Base-by-base conservation (phyloP, 2,888 invertebrate genomes). In the Ephialtes manifestator region DNA sequence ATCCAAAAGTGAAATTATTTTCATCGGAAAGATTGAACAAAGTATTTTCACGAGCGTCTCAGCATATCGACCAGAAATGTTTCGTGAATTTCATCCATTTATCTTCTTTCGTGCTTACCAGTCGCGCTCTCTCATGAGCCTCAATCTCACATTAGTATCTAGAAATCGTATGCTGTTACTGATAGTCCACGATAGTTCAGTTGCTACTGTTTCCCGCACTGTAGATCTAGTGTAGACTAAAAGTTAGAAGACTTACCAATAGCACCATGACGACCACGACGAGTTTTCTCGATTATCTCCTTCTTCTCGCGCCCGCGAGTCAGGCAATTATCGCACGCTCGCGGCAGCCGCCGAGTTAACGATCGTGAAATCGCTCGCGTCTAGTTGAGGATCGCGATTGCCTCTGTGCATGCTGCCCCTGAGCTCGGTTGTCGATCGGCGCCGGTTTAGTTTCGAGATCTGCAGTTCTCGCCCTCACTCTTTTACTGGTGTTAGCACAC, bases 341-440 rank as follows among this genome's bases (percentile, higher is more conserved):
- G 20, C 74, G 70, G 60, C 60, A 58, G 60, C 68, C 24, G 76
- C 31, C 81, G 81, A 82, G 65, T 82, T 82, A 76, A 76, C 81
- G 81, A 82, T 82, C 81, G 81, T 82, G 58, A 82, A 82, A 76
- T 82, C 67, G 58, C 67, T 58, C 67, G 58, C 76, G 76, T 82
- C 76, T 70, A 53, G 63, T 11, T 35, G n/a, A 35, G 35, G 63
- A 63, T 63, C 63, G 35, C 63, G 35, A 35, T 63, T 18, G 63
- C 60, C 53, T 18, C 10, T 53, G 53, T 53, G 53, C n/a, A 24
- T 58, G 24, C 24, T 10, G 20, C 24, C 28, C 4, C 28, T 20
- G 20, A 58, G 15, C 20, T n/a, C 35, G 63, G 63, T 63, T 28
- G 24, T 15, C 28, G 13, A 15, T 55, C 58, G 72, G 43, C 72